Evolutionary conservation across 2,113 vertebrate species (phyloP), one percentile per base, ranked within the genome.

Genomic region (Ammospiza nelsoni): DNA sequence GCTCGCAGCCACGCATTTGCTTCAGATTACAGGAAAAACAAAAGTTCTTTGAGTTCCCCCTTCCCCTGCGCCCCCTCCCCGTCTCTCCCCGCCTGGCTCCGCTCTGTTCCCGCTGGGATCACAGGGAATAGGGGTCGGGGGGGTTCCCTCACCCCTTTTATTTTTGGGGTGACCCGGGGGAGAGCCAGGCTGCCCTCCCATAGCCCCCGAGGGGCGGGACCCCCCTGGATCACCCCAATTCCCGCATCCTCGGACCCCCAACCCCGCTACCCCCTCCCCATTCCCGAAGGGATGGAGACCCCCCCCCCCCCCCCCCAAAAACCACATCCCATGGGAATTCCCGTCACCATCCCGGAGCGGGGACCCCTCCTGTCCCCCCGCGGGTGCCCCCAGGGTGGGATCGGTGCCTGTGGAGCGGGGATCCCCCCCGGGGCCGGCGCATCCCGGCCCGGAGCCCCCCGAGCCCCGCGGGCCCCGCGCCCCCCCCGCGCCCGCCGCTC

Each of bases 1-100:
- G 67, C 49, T 39, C 43, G 69, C n/a, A 37, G 33, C 33, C 62
- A 11, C n/a, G 79, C 80, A 82, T 93, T 88, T 52, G 67, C 57
- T 88, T 85, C 84, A 51, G 51, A 76, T 95, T 80, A 79, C 78
- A 84, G 78, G 66, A 75, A 87, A 76, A 88, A 93, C 91, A 91
- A 72, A 88, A 81, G 72, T 93, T 73, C 86, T 46, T 77, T 11
- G 37, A 94, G 78, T 31, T 55, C 19, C 22, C 69, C 17, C 21
- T 43, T 44, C 71, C 52, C 68, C 49, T 5, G 39, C 49, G 37
- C 29, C 58, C 49, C 44, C 67, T 61, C 25, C 55, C 17, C 62
- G 41, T 21, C 49, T n/a, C 66, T 48, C 41, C 25, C 24, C 41
- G 41, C 27, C 73, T 29, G 62, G 78, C 51, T 49, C 54, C 43